Conservation (phyloP, 2,888 invertebrate species). For the Salticus scenicus region DNA sequence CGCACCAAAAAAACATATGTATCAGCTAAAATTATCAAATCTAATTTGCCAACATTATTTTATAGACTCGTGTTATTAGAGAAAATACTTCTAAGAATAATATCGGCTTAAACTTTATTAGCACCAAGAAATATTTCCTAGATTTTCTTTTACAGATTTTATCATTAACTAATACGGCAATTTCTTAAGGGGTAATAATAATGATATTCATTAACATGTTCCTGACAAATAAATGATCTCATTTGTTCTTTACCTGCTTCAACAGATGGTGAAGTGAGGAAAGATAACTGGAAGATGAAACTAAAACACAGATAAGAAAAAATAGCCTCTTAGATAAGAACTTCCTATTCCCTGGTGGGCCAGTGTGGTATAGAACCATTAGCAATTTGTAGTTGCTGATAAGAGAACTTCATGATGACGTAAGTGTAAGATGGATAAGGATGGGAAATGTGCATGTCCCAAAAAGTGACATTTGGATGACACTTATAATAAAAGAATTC, state of each 20-base stretch:
- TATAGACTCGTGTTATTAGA: too few relatives aligned
- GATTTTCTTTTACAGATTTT: too few relatives aligned
- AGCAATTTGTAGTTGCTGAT: slow-evolving; percentile 62
- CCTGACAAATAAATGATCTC: too few relatives aligned
- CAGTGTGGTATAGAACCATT: slow-evolving; percentile 34
- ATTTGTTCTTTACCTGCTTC: not conserved
- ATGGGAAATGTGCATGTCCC: slow-evolving; percentile 33
- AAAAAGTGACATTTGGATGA: slow-evolving; percentile 39
- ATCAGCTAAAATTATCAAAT: too few relatives aligned
- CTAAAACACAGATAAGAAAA: not conserved
- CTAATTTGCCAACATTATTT: too few relatives aligned
- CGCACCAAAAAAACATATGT: too few relatives aligned
- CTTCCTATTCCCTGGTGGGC: slow-evolving; percentile 31
- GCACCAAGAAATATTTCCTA: too few relatives aligned
- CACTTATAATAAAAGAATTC: slow-evolving; percentile 21
- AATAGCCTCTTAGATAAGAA: not conserved
- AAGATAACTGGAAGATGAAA: not conserved
- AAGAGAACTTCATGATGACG: not conserved
- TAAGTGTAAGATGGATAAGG: not conserved
- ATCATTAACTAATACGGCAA: too few relatives aligned
- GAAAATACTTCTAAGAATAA: too few relatives aligned
- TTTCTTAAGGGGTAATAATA: too few relatives aligned
- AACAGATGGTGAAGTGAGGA: not conserved
- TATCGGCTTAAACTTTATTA: too few relatives aligned
- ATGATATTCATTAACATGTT: too few relatives aligned